phyloP scores from a whole-genome alignment of 2,113 vertebrate genomes.

The Upupa epops region DNA sequence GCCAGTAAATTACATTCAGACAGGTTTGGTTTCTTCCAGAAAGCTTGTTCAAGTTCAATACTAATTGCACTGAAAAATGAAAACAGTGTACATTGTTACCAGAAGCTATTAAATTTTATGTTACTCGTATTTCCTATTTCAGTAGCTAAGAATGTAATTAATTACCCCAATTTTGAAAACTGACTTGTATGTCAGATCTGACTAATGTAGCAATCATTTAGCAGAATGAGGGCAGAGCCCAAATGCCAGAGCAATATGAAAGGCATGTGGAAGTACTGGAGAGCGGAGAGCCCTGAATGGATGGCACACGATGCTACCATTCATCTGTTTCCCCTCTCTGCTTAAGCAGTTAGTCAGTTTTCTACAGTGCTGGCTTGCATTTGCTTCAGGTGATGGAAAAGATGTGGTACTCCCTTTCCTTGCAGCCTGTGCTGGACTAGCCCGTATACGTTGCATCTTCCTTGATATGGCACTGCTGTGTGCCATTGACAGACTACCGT shows the following conservation, averaged over 20 bases:
- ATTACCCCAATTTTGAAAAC: background rate
- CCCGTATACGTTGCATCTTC: background rate
- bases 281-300: background rate
- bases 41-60: conserved; percentile 52
- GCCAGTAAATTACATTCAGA: conserved; percentile 71
- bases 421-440: background rate
- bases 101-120: background rate
- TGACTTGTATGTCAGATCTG: background rate
- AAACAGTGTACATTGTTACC: background rate
- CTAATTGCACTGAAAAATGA: conserved; percentile 63
- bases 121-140: background rate
- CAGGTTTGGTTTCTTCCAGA: conserved; percentile 79
- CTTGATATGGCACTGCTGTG: background rate
- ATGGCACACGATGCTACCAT: background rate
- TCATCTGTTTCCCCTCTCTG: background rate
- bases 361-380: background rate
- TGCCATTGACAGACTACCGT: background rate
- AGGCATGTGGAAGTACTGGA: background rate
- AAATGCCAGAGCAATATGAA: background rate
- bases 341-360: background rate
- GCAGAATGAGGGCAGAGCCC: background rate
- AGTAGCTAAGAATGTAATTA: background rate
- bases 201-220: background rate
- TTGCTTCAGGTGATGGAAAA: background rate
- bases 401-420: background rate